phyloP scores from a whole-genome alignment of 2,888 invertebrate genomes.

The Dryobota labecula region DNA sequence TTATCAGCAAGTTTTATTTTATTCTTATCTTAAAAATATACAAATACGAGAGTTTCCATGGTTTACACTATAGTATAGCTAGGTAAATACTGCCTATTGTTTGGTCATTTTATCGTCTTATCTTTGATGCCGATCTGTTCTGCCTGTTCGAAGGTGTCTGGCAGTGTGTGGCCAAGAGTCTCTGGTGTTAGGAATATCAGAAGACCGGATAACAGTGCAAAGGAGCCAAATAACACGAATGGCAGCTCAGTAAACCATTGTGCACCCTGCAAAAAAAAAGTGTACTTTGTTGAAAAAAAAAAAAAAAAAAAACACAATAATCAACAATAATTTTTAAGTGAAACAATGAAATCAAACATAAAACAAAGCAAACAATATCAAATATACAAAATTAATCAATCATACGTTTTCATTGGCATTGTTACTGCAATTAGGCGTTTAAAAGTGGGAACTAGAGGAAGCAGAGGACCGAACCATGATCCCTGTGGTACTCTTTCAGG shows the following conservation, averaged over 20 bases:
- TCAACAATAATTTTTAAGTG: not conserved
- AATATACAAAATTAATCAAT: not conserved
- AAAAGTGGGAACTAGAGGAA: not conserved
- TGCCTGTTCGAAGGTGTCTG: conserved; percentile 75
- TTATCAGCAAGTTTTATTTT: conserved; percentile 14
- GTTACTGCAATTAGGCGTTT: not conserved
- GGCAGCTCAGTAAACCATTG: conserved; percentile 84
- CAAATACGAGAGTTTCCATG: conserved; percentile 45
- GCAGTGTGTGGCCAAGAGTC: conserved; percentile 86
- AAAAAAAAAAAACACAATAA: not conserved
- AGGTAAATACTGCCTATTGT: not conserved
- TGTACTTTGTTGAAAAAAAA: not conserved
- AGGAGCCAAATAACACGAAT: conserved; percentile 88
- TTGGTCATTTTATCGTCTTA: conserved; percentile 16
- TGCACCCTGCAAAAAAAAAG: conserved; percentile 68
- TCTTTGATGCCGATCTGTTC: conserved; percentile 36
- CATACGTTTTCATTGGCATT: not conserved
- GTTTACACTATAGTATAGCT: conserved; percentile 5
- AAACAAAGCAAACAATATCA: not conserved
- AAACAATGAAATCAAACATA: not conserved
- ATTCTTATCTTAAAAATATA: conserved; percentile 22
- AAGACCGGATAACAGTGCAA: conserved; percentile 87
- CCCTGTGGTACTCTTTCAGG: not conserved
- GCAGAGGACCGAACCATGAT: not conserved
- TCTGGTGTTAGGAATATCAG: conserved; percentile 90